Evolutionary conservation across 2,113 vertebrate genomes (phyloP), one percentile per base, ranked within the genome.

Genomic region (Odontophorus gujanensis): DNA sequence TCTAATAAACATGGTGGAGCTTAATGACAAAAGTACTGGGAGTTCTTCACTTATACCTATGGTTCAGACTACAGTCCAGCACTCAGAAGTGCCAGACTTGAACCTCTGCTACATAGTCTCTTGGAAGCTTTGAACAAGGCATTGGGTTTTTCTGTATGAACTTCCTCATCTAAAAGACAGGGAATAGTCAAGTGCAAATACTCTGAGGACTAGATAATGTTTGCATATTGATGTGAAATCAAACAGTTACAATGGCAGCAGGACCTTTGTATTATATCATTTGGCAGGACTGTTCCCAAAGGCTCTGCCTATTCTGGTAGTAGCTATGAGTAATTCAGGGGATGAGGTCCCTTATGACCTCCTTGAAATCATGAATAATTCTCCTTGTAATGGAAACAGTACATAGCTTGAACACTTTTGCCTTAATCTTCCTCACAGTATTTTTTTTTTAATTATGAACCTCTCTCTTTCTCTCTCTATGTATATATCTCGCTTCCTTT

Each of bases 281-380:
- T 75, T 89, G 78, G 74, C 87, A 89, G 71, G 26, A 51, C 81
- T 79, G 59, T 79, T 92, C 86, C 67, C 45, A 69, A 87, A 92
- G 79, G 50, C 34, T 84, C 66, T 81, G 48, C 36, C 61, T 81
- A 1, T 78, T 84, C 62, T 84, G 9, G 38, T 53, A 59, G 25
- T 20, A 55, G 13, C 63, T 83, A 47, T 53, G 40, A 93, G 48
- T n/a, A 3, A 90, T 16, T 62, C 40, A 69, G 69, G 85, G 61
- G 36, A 76, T 79, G 45, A 14, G 7, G 14, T 47, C 30, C 90
- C 90, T 30, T 81, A 22, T 76, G 62, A 58, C 42, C 79, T 66
- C 40, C 45, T 65, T 89, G 53, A 90, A 84, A 79, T 58, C 6
- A 69, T 55, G 28, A 79, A 94, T 77, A 96, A 61, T 61, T 79